Percentiles rank a stretch among this genome's conserved stretches.
Conservation (phyloP, 53 echinoderm and acorn worm species). For the Actinopyga echinites region DNA sequence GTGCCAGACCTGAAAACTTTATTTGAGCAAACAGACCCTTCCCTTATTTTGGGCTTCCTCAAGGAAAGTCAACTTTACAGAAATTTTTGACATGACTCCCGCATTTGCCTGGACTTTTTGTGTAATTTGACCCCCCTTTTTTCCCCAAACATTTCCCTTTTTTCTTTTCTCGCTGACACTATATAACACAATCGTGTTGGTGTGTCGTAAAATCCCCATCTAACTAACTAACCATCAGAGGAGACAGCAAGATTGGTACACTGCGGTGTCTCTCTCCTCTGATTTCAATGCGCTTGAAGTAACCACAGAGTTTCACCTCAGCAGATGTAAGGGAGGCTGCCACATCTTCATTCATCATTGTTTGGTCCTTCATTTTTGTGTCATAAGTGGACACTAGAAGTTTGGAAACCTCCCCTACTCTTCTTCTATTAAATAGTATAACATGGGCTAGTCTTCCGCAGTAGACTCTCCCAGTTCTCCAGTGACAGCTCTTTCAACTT, state of each 20-base stretch:
- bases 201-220: no score
- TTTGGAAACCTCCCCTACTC: conserved; percentile 26
- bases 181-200: no score
- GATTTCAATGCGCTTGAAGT: conserved; percentile 6
- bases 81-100: no score
- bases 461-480: background rate
- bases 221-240: background rate
- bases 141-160: no score
- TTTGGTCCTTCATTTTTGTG: background rate
- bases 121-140: no score
- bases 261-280: background rate
- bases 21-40: no score
- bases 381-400: background rate
- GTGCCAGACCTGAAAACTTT: no score
- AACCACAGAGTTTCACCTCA: background rate
- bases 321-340: background rate
- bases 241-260: conserved; percentile 20
- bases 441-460: background rate
- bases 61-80: no score
- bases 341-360: background rate
- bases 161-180: no score
- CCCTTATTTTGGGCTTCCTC: no score
- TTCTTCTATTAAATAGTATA: conserved; percentile 7
- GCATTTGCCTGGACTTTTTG: no score
- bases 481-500: background rate